Base-by-base conservation (phyloP, 2,113 vertebrate species). In the Gobius niger region DNA sequence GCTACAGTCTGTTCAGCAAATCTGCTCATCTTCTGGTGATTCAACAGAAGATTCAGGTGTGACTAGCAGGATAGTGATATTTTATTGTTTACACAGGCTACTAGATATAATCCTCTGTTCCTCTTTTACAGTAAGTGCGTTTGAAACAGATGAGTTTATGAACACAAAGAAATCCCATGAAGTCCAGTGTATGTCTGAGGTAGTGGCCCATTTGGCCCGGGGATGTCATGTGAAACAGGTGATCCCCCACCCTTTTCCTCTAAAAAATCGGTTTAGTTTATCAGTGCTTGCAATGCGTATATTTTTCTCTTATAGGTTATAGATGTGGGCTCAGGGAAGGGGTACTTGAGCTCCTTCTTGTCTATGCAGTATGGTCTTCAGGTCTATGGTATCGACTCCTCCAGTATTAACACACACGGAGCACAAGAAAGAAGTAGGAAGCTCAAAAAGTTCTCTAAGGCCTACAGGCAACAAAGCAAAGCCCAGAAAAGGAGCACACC, bases 351-450 rank as follows among this genome's bases (percentile, higher is more conserved):
- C 85, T 97, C 96, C 1, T 98, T 95, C 91, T 92, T 99, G 84
- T 98, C 96, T 16, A 89, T 99, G 92, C 94, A 90, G 18, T 96
- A 96, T 73, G 91, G 92, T 75, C 93, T 99, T 53, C 93, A 86
- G 62, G 97, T 99, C 73, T 99, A 95, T 76, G 98, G 97, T 86
- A 96, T 99, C 11, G 98, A 99, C 88, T 97, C 96, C 1, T 99
- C 97, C 53, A 94, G 89, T 86, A 89, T 75, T 72, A 99, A 95
- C 89, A 99, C 97, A 2, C 92, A 90, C 6, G 94, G 96, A 59
- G 98, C 98, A 81, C 92, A 94, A 72, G 94, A 98, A 90, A 95
- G 97, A 85, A 99, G 96, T 86, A 93, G 94, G 83, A 99, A 99
- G 89, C 86, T 99, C 76, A 96, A 95, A 89, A 98, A 94, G 89